These are phyloP conservation scores for Phania funesta DNA, from an alignment of 2,888 invertebrate genomes.

Conservation along the genomic window DNA sequence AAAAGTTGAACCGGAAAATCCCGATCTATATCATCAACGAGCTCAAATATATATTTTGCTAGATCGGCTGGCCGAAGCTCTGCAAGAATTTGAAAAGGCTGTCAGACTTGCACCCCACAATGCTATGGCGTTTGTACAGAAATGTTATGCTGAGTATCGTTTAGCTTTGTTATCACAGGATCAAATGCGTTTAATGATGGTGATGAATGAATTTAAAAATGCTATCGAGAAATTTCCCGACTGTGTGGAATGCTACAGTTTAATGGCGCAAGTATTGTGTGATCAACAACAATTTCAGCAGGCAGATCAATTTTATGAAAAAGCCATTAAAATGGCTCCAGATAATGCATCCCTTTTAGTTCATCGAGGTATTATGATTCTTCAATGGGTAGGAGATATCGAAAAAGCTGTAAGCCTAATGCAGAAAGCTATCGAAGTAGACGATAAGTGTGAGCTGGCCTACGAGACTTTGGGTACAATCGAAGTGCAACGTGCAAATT, in stretches of 20 bases:
- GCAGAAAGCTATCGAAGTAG: constrained; percentile 90
- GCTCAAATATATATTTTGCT: constrained; percentile 92
- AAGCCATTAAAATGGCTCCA: constrained; percentile 90
- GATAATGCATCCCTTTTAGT: constrained; percentile 92
- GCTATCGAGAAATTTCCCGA: constrained; percentile 90
- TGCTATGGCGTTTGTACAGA: constrained; percentile 93
- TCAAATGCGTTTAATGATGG: constrained; percentile 83
- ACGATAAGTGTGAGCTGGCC: constrained; percentile 95
- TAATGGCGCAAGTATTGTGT: constrained; percentile 94
- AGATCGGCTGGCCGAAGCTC: constrained; percentile 90
- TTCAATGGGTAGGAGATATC: constrained; percentile 93
- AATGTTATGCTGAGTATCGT: constrained; percentile 93
- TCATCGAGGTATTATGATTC: constrained; percentile 90
- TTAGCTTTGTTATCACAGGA: constrained; percentile 84
- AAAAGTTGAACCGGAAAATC: constrained; percentile 87
- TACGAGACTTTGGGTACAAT: constrained; percentile 97
- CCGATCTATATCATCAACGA: constrained; percentile 95
- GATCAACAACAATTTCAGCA: constrained; percentile 91
- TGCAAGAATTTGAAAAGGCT: constrained; percentile 90
- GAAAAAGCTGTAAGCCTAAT: constrained; percentile 89
- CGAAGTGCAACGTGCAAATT: constrained; percentile 93
- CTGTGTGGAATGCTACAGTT: constrained; percentile 91
- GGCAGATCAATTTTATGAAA: constrained; percentile 90
- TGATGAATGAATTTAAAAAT: constrained; percentile 87
- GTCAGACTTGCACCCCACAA: constrained; percentile 91